Conservation (phyloP, 2,888 invertebrate genomes). For the Dolomedes plantarius region DNA sequence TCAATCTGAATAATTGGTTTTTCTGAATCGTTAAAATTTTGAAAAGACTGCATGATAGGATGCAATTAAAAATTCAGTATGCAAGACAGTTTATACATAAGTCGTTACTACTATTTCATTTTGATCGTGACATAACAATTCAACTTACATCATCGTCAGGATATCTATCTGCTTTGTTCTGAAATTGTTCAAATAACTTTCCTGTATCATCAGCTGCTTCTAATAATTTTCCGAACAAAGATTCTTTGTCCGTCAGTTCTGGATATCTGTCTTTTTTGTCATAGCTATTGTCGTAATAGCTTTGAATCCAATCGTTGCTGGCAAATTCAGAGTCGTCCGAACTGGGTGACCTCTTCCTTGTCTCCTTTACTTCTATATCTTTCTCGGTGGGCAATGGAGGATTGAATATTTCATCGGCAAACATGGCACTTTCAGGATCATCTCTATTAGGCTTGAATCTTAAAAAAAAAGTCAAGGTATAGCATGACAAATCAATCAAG, state of each 20-base stretch:
- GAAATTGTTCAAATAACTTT: constrained; percentile 39
- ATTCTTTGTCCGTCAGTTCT: constrained; percentile 17
- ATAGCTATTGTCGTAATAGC: neutral
- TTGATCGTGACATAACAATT: no score
- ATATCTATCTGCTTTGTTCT: constrained; percentile 27
- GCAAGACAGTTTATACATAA: no score
- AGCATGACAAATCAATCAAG: no score
- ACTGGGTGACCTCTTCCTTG: constrained; percentile 3
- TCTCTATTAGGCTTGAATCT: constrained; percentile 52
- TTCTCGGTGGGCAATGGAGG: constrained; percentile 25
- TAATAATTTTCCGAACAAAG: constrained; percentile 35
- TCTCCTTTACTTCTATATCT: neutral
- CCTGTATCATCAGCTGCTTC: constrained; percentile 50
- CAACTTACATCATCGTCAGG: constrained; percentile 51
- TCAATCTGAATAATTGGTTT: no score
- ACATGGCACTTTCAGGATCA: constrained; percentile 29
- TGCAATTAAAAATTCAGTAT: no score
- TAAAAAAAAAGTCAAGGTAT: no score
- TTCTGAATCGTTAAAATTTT: no score
- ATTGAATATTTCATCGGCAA: constrained; percentile 55
- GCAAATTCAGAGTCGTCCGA: neutral
- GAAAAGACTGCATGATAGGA: no score
- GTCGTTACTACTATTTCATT: no score
- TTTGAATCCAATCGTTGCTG: neutral
- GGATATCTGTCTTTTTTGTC: constrained; percentile 34